Base-by-base conservation (phyloP, 2,113 vertebrate species). In the Amazona guildingii region DNA sequence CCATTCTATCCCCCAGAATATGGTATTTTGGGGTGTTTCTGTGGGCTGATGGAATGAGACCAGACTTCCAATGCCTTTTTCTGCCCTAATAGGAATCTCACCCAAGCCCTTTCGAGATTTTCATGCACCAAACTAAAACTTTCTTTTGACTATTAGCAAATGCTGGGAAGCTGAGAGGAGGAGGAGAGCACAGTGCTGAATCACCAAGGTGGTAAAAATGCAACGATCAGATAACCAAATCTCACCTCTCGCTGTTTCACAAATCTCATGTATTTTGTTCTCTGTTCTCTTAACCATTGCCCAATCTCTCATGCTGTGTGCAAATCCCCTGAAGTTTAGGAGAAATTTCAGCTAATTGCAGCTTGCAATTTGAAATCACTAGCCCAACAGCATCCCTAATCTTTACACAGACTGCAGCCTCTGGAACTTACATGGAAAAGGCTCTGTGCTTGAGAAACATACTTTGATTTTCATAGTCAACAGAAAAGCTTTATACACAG, bases 1-100 rank as follows among this genome's bases (percentile, higher is more conserved):
- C 85, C 78, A 51, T 93, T 94, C 92, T 83, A 66, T 75, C 77
- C 52, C 85, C 86, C 70, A 83, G 89, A 97, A 91, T 37, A 81
- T 17, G 52, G 46, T 81, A 86, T 93, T 97, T 95, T 94, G 86
- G 87, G 93, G 51, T 3, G 33, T 84, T 87, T 77, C 83, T 70
- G 57, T 75, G 70, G 88, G 78, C 74, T 95, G 94, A 83, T 13
- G 19, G 13, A 90, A 92, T 68, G 82, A 85, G 87, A 88, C 66
- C 55, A 72, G 16, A 83, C 93, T 96, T 93, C 83, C 63, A 97
- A 97, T 66, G 66, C 64, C 48, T 78, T 11, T 89, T 81, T 83
- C 76, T 81, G 76, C 35, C 48, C 63, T 81, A 81, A 79, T 28
- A 66, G 39, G 74, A 95, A 89, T 88, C n/a, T 94, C 24, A 63